Conservation (phyloP, 1,140 invertebrate genomes). For the Aphaenogaster rudis region DNA sequence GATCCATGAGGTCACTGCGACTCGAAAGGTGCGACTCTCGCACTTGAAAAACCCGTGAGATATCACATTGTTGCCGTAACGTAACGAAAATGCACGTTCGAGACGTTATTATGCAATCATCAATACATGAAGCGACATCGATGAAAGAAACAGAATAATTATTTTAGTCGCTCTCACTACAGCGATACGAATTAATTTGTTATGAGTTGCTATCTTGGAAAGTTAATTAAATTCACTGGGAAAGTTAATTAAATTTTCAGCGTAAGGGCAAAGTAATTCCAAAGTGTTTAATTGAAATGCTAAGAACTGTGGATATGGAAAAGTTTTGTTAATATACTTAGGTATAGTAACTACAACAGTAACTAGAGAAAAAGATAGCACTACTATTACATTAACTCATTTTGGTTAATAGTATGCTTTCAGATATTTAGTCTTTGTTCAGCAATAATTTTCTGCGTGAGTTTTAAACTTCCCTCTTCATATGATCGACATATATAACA, state of each 20-base stretch:
- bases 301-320: not conserved
- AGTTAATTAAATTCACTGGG: constrained; percentile 13
- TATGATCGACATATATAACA: not conserved
- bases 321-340: not conserved
- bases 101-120: constrained; percentile 43
- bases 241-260: constrained; percentile 29
- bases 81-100: constrained; percentile 7
- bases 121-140: not conserved
- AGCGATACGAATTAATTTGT: constrained; percentile 27
- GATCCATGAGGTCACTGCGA: constrained; percentile 53
- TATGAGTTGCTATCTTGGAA: not conserved
- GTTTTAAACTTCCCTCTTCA: not conserved
- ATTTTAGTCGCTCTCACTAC: constrained; percentile 3
- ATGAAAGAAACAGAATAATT: constrained; percentile 29
- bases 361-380: not conserved
- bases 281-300: not conserved
- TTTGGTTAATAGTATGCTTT: not conserved
- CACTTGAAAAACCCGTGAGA: constrained; percentile 21
- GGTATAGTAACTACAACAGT: not conserved
- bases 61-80: not conserved
- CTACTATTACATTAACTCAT: constrained; percentile 5
- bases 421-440: not conserved
- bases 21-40: constrained; percentile 25
- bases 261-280: not conserved
- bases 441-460: not conserved